Base-by-base conservation (phyloP, 2,888 invertebrate species). In the Sinohyriopsis cumingii region DNA sequence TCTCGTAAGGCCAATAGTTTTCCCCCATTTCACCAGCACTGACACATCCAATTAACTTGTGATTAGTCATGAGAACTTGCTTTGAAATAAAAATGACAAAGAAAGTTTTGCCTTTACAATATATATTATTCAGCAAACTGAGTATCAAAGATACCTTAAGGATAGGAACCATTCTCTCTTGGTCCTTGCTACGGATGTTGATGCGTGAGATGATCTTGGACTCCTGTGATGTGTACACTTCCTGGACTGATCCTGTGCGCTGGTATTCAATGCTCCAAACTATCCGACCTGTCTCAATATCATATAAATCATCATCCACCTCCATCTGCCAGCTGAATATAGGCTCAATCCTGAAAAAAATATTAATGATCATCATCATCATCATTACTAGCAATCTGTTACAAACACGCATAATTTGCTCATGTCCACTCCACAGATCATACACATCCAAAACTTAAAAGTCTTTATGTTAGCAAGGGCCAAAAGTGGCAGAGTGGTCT, bases 301-400 rank as follows among this genome's bases (percentile, higher is more conserved):
- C 95, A 20, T 94, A 77, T 91, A 93, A 88, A 93, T 96, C 86
- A 94, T 96, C 87, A 3, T 73, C 71, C 9, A 97, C 96, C 91
- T 97, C 96, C 78, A 97, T 93, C 78, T 97, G 91, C 96, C 96
- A 97, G 28, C 95, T 95, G 88, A 97, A 94, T 67, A 97, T 94
- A 91, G 97, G 97, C 87, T 95, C 94, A 65, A 90, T 89, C 71
- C 92, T 91, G 85, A 65, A 86, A 82, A 55, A 56, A 56, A 59
- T 69, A 18, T 65, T n/a, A 24, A 12, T 33, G 7, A 6, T 45
- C 45, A 15, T 45, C 33, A 28, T 28, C 7, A 28, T 5, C 28
- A 33, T 9, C 12, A 45, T 45, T 45, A 12, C 9, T 45, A 22
- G 24, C 28, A 22, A 18, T 24, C 7, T 22, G 7, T 19, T 62